Evolutionary conservation across 2,113 vertebrate species (phyloP), one percentile per base, ranked within the genome.

Genomic region (Danio rerio): DNA sequence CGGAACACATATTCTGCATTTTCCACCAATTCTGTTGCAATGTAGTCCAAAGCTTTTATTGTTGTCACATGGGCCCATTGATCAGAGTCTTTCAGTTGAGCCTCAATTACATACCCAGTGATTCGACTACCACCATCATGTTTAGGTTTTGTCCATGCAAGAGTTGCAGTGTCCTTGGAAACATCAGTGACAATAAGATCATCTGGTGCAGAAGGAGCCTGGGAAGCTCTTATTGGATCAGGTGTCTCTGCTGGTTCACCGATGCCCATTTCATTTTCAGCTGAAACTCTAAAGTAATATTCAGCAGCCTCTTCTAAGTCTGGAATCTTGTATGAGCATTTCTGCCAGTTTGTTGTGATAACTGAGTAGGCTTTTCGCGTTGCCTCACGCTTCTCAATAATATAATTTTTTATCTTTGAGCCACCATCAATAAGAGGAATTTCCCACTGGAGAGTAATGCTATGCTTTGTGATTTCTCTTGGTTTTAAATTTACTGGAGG

Each of bases 71-170:
- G 96, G 59, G 93, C 87, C 98, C 98, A 99, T 76, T 98, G 96
- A 71, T 95, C 96, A 83, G 94, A 93, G 81, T 96, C 97, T 89
- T 96, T 99, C 83, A 94, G 96, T 82, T 99, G 98, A 87, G 95
- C 94, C 93, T 99, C 98, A 89, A 99, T 96, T 16, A 98, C 96
- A 69, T 99, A 99, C n/a, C 97, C 98, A 63, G 96, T 98, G 86
- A 99, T 99, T 90, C 96, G 96, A 86, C 94, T 98, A 52, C 98
- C 98, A 66, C 98, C 98, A 21, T 99, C 98, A 7, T 97, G 95
- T 80, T 93, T 92, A 84, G 98, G 97, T 89, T 98, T 99, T 80
- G 95, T 93, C 98, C 98, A 99, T 63, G 96, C 94, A 85, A 99
- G 93, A 83, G 95, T 97, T 80, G 98, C 98, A 31, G 95, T 96